Base-by-base conservation (phyloP, 1,140 invertebrate species). In the Lepidurus packardi region DNA sequence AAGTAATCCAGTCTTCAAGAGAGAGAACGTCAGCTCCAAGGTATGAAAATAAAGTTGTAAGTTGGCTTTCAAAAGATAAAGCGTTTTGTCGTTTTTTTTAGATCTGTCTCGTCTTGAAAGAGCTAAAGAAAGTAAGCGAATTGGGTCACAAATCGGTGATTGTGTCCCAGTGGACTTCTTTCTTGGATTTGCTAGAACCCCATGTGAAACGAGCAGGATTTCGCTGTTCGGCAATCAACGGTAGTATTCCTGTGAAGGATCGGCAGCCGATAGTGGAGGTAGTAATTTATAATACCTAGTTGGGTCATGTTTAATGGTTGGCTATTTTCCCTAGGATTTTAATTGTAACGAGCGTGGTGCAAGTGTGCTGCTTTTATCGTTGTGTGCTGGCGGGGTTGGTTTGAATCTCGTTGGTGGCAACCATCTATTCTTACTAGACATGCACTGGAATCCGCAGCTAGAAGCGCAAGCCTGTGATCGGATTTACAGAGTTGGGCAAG, bases 401-500 rank as follows among this genome's bases (percentile, higher is more conserved):
- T 86, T 97, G 7, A 97, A 98, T 86, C 85, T 98, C 41, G 89
- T 94, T 79, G 95, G 95, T 24, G 96, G 90, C 0, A 97, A 95
- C 87, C 93, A 97, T 85, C 86, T 98, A 10, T 90, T 98, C 73
- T 83, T 98, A 5, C 82, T 96, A 2, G 96, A 98, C 85, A 87
- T 95, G 75, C 95, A 98, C 85, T 98, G 96, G 95, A 98, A 98
- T 88, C 96, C 95, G 0, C 94, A 97, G 81, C 86, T 97, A 34
- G 95, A 97, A 85, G 86, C 90, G 7, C 95, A 98, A 84, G 95
- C 95, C 0, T 94, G 93, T 86, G 95, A 98, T 86, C 87, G 95
- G 73, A 92, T 97, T 74, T 95, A 97, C 85, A 87, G 96, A 78
- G 90, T 97, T 74, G 96, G 96, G 0, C 96, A 98, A 84, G 90